Conservation (phyloP, 2,797 vertebrate species). For the Ibycter americanus region DNA sequence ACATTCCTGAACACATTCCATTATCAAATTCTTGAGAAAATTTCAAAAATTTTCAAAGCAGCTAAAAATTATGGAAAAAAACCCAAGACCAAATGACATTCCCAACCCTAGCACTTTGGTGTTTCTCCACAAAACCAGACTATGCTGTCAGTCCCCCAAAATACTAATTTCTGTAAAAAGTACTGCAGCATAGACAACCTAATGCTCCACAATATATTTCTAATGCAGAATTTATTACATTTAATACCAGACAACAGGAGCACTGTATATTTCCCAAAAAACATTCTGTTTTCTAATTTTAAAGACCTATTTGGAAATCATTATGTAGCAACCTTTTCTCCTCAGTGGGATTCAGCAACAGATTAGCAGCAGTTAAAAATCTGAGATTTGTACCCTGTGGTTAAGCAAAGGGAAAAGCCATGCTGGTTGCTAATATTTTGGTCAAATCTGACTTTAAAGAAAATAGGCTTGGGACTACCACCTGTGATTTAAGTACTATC, state of each 20-base stretch:
- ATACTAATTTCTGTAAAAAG: background rate
- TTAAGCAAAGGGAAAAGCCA: constrained; percentile 15
- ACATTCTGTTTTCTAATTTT: constrained; percentile 9
- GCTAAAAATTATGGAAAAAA: no score
- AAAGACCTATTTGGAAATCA: constrained; percentile 11
- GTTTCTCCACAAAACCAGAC: background rate
- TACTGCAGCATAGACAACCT: background rate
- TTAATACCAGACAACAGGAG: background rate
- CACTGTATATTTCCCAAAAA: background rate
- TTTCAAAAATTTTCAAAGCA: no score
- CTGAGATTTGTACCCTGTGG: constrained; percentile 1
- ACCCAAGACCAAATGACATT: background rate
- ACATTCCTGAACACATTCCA: background rate
- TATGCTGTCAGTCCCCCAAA: background rate
- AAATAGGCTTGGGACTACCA: background rate
- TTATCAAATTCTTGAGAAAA: background rate
- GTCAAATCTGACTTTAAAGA: constrained; percentile 4
- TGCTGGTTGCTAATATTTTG: background rate
- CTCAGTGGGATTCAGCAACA: constrained; percentile 37
- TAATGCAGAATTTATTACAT: background rate
- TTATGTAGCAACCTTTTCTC: constrained; percentile 32
- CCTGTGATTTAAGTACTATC: background rate
- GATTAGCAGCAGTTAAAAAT: constrained; percentile 46
- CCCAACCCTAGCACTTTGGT: background rate
- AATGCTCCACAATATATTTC: background rate